These are phyloP conservation scores for Eueremaeus valkanovi DNA, from an alignment of 2,888 invertebrate species.

Conservation along the genomic window DNA sequence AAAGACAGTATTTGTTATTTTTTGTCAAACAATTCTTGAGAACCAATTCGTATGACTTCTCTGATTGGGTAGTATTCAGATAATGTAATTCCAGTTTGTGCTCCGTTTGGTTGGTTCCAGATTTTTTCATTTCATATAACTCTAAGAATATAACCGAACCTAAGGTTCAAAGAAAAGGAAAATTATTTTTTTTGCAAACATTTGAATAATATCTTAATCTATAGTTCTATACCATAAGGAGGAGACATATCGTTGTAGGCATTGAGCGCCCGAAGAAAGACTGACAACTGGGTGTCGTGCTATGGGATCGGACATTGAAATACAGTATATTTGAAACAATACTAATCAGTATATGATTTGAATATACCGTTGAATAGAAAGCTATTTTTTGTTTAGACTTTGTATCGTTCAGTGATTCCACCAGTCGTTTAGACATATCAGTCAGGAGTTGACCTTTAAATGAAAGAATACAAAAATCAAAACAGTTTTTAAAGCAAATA, in stretches of 20 bases:
- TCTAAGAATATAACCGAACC: background rate
- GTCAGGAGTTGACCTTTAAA: background rate
- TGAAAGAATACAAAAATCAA: background rate
- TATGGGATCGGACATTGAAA: background rate
- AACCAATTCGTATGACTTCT: background rate
- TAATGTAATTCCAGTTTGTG: background rate
- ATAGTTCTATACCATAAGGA: background rate
- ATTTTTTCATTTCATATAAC: background rate
- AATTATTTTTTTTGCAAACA: background rate
- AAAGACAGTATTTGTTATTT: background rate
- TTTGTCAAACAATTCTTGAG: background rate
- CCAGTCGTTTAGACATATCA: background rate
- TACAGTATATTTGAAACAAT: background rate
- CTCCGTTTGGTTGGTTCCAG: too few species aligned
- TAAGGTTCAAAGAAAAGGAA: background rate
- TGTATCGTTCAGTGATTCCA: background rate
- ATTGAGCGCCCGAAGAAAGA: background rate
- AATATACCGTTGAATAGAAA: conserved; percentile 13
- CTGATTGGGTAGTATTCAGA: background rate
- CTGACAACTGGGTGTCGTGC: background rate
- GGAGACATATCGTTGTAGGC: background rate
- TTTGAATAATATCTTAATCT: too few species aligned
- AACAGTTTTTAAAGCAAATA: background rate
- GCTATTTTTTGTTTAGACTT: background rate
- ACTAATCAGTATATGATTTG: background rate